phyloP scores from a whole-genome alignment of 2,797 vertebrate genomes.

The Thalassophryne amazonica region DNA sequence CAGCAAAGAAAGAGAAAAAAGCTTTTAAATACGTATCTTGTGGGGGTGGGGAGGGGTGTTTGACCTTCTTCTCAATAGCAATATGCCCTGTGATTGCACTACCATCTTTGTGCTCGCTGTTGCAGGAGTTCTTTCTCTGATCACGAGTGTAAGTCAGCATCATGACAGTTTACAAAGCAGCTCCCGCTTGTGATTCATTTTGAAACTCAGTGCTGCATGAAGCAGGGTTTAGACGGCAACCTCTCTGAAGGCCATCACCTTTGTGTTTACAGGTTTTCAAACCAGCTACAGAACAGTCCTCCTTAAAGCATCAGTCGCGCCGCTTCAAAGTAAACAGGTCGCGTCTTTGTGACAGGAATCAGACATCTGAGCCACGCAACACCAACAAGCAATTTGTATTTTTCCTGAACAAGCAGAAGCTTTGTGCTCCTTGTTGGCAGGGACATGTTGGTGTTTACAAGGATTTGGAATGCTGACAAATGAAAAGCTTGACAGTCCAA shows the following conservation, averaged over 20 bases:
- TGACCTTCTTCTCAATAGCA: slow-evolving; percentile 66
- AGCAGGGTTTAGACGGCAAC: background rate
- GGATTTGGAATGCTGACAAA: slow-evolving; percentile 34
- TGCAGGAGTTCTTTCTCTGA: slow-evolving; percentile 47
- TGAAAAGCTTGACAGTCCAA: slow-evolving; percentile 36
- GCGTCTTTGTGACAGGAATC: slow-evolving; percentile 7
- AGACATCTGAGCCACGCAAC: slow-evolving; percentile 21
- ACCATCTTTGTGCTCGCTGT: slow-evolving; percentile 31
- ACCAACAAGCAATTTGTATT: slow-evolving; percentile 35
- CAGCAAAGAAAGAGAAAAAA: slow-evolving; percentile 17
- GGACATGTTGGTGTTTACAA: slow-evolving; percentile 13
- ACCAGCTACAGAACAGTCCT: background rate
- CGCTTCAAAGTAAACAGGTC: slow-evolving; percentile 20
- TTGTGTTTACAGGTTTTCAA: too few species aligned
- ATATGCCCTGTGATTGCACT: slow-evolving; percentile 48
- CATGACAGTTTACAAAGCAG: slow-evolving; percentile 56
- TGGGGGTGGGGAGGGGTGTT: slow-evolving; percentile 34
- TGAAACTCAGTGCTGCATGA: slow-evolving; percentile 22
- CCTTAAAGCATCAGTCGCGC: slow-evolving; percentile 18
- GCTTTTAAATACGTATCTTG: slow-evolving; percentile 61
- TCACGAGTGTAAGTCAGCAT: slow-evolving; percentile 56
- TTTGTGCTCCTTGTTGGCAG: slow-evolving; percentile 34
- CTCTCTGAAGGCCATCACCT: too few species aligned
- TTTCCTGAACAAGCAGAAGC: slow-evolving; percentile 38
- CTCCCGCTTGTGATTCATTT: slow-evolving; percentile 52